Base-by-base conservation (phyloP, 2,113 vertebrate species). In the Entelurus aequoreus region DNA sequence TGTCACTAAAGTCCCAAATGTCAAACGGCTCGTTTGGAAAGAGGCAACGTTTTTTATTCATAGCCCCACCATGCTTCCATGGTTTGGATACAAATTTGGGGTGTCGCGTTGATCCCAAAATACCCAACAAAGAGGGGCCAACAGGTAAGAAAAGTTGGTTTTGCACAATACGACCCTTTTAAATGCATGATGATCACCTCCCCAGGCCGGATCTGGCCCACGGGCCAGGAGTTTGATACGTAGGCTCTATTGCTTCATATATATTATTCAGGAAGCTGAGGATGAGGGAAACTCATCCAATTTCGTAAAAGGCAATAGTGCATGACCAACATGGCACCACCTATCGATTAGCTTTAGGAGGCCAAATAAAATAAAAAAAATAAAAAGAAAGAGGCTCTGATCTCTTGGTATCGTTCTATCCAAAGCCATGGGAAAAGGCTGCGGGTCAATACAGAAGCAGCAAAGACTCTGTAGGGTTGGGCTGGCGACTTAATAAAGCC, bases 401-500 rank as follows among this genome's bases (percentile, higher is more conserved):
- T 84, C 67, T 68, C 76, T 68, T 8, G 21, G 75, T 78, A 83
- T 83, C 71, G 84, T 86, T 84, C 74, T 69, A 67, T 66, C 67
- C 59, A 44, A 73, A 71, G 80, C 73, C 81, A 83, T 74, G 78
- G 75, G 75, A 84, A 82, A 86, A 81, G 81, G 81, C 83, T 85
- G 72, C 78, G 69, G 80, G 87, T 88, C 83, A 86, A 85, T 86
- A 86, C 59, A 55, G 51, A 57, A 69, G 78, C 64, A 72, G 67
- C 65, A 65, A 13, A 49, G 75, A 60, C 60, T 36, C 71, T 11
- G 55, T 69, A 63, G 71, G 77, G 70, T 58, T 68, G 72, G 74
- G 62, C 52, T 63, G 65, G 65, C 36, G 68, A 85, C 81, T 86
- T 89, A 84, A 84, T 88, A 89, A 87, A 89, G 82, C 75, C 78